Percentiles rank a stretch among this genome's conserved stretches.
phyloP scores from a whole-genome alignment of 2,888 invertebrate species.

The Lamellibrachia satsuma region DNA sequence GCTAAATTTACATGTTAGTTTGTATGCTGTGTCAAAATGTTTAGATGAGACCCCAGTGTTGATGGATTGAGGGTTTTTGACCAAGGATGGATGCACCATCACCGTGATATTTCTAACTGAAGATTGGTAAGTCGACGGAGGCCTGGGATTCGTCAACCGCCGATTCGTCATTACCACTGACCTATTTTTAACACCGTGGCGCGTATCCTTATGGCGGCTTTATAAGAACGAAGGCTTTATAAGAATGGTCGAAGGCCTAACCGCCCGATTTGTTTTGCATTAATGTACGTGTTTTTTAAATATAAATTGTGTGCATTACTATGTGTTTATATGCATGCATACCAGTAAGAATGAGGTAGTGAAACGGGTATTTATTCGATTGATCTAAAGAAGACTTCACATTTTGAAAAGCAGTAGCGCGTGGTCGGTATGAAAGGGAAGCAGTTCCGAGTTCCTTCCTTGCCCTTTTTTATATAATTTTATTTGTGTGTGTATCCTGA shows the following conservation, averaged over 20 bases:
- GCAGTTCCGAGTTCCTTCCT: no score
- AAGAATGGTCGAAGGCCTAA: neutral
- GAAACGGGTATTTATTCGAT: no score
- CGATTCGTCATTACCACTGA: neutral
- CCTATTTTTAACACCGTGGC: conserved; percentile 6
- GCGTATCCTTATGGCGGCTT: neutral
- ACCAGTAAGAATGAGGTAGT: no score
- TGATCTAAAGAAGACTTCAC: no score
- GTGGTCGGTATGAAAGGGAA: no score
- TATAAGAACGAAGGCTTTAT: neutral
- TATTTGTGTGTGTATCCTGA: no score
- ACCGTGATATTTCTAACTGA: conserved; percentile 45
- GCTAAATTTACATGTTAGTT: conserved; percentile 27
- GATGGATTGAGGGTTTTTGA: conserved; percentile 50
- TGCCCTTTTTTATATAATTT: no score
- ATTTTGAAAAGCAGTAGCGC: no score
- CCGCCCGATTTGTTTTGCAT: neutral
- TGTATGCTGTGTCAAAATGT: conserved; percentile 39
- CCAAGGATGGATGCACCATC: conserved; percentile 51
- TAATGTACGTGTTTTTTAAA: neutral
- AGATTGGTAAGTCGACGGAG: conserved; percentile 33
- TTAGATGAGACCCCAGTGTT: conserved; percentile 37
- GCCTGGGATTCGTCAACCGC: neutral
- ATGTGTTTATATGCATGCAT: no score
- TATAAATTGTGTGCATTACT: no score